A percentile compares a stretch with the other conserved stretches of the same genome.
phyloP scores from a whole-genome alignment of 2,888 invertebrate species.

The Proisotoma minuta region DNA sequence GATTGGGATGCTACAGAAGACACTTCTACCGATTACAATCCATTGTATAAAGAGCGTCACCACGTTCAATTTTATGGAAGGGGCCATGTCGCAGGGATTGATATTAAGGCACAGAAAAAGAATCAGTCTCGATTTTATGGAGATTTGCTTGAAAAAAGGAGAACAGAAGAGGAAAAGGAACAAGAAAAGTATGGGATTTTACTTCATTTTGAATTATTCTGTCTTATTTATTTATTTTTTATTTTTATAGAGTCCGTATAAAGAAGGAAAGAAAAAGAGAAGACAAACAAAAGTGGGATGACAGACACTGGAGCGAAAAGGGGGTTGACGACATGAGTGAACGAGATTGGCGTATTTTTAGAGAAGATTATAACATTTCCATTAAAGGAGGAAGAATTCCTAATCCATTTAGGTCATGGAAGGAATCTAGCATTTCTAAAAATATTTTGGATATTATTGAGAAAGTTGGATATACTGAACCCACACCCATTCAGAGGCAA shows the following conservation, averaged over 20 bases:
- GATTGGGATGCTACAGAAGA: constrained; percentile 99
- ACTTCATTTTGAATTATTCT: neutral
- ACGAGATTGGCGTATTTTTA: constrained; percentile 98
- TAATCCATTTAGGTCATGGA: constrained; percentile 92
- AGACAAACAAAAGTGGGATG: constrained; percentile 98
- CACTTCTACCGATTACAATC: constrained; percentile 95
- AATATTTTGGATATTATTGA: constrained; percentile 92
- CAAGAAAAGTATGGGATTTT: constrained; percentile 69
- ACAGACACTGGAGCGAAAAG: constrained; percentile 98
- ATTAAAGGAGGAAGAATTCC: constrained; percentile 97
- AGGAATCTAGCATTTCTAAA: constrained; percentile 81
- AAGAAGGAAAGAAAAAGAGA: constrained; percentile 91
- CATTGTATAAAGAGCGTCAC: constrained; percentile 65
- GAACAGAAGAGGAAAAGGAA: constrained; percentile 94
- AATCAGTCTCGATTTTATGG: constrained; percentile 97
- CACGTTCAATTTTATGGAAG: constrained; percentile 92
- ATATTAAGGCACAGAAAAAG: constrained; percentile 90
- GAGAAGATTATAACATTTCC: constrained; percentile 98
- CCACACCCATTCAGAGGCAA: constrained; percentile 98
- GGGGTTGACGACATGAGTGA: constrained; percentile 92
- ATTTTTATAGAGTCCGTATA: constrained; percentile 60
- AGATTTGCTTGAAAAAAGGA: constrained; percentile 84
- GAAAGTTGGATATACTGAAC: constrained; percentile 92
- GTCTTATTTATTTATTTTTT: constrained; percentile 6
- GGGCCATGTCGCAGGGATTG: constrained; percentile 96